Evolutionary conservation across 2,113 vertebrate species (phyloP), one percentile per base, ranked within the genome.

Genomic region (Anhinga rufa): DNA sequence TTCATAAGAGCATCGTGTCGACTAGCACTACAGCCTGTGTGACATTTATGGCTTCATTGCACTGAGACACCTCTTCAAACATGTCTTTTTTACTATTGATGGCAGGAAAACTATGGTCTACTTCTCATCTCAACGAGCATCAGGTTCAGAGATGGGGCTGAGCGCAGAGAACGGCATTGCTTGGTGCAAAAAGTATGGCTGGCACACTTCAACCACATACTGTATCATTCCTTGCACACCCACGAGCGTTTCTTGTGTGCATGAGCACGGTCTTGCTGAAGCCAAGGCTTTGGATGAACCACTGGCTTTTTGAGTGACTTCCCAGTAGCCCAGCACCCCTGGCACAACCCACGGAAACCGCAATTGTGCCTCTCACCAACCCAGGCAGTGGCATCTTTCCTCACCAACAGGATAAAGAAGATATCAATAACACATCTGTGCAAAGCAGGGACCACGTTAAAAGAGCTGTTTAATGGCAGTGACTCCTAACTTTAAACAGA

Each of bases 111-210:
- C 42, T 5, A 7, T 2, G 18, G 17, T 38, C 58, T 36, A 3
- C 80, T 32, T 4, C 65, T n/a, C 25, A 49, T 19, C 68, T 62
- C 48, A 15, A 16, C 0, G 6, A 38, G 40, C 10, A 1, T 0
- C 14, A 42, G 26, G 18, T 34, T 65, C 32, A 14, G 58, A 52
- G 57, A 40, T 2, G 14, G 26, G 40, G 14, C 22, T 25, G 28
- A n/a, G 44, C 2, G 1, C 58, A 4, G 15, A 8, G 26, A 48
- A 25, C 3, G 1, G 48, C 34, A 7, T 2, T 7, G 54, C 54
- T 54, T 10, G 49, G n/a, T 26, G 40, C 44, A 14, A 57, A 36
- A 10, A 11, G 21, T 52, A 15, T 0, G 5, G 22, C 26, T 19
- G 38, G n/a, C 62, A 36, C 54, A 2, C 19, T 36, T 25, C 49